Evolutionary conservation across 1,140 invertebrate genomes (phyloP), one percentile per base, ranked within the genome.

Genomic region (Pogonomyrmex barbatus): DNA sequence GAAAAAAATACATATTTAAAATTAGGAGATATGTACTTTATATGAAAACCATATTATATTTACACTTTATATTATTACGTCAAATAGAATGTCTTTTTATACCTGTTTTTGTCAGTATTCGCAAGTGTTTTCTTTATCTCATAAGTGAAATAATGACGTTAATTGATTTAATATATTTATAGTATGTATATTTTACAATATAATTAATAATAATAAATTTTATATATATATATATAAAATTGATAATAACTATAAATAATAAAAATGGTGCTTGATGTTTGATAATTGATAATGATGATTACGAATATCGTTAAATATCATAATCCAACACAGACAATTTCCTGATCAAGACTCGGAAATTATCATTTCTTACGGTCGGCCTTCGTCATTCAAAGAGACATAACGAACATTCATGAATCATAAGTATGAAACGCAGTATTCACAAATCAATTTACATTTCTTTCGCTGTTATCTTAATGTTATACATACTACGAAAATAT

Each of bases 391-490:
- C 75, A 63, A 77, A 62, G 54, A 77, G 54, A 77, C 56, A 62
- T 77, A 78, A 77, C 14, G 60, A 24, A 78, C 45, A 39, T 50
- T 12, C 60, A 67, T 67, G 76, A 78, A 67, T 65, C 45, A 78
- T 78, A 78, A 36, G 76, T n/a, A 47, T 78, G 76, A 78, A 67
- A 52, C 76, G 60, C 76, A 78, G 76, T 78, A 78, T 78, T 67
- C 76, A 67, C 76, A 78, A 78, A 78, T 78, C 76, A 78, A 78
- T 78, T 78, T 78, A 36, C 76, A 78, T 78, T 78, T 78, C 45
- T 78, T 67, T 67, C 17, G 17, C 76, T 52, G 76, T 67, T 78
- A 78, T 78, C 76, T 78, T 78, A 78, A 78, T 78, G 45, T 67
- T 78, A 52, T 67, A 67, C 76, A 67, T 78, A 78, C 76, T 65